These are phyloP conservation scores for Phyto melanocephala DNA, from an alignment of 2,888 invertebrate genomes.

Conservation along the genomic window DNA sequence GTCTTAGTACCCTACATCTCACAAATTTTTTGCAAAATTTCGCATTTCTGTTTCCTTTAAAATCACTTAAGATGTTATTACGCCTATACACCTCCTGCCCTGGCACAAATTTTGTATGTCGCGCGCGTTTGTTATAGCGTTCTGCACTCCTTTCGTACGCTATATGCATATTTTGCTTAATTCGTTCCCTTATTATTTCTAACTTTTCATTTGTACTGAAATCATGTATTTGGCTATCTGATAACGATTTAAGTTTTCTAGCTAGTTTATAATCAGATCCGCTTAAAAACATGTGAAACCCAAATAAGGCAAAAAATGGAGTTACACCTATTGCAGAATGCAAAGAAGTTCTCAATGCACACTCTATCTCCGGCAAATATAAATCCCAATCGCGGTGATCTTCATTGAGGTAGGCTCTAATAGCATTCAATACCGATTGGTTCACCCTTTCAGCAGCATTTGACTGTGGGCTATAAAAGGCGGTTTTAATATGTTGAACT, in stretches of 20 bases:
- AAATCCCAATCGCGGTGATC: conserved; percentile 54
- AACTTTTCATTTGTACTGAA: not conserved
- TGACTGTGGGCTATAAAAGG: no score
- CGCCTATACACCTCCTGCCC: no score
- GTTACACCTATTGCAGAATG: conserved; percentile 8
- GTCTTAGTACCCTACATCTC: not conserved
- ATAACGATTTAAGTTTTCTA: not conserved
- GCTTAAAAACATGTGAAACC: not conserved
- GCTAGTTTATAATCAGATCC: not conserved
- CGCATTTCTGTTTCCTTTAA: not conserved
- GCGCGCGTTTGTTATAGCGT: not conserved
- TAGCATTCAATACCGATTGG: no score
- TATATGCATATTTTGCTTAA: conserved; percentile 4
- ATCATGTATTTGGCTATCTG: not conserved
- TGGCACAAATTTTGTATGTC: not conserved
- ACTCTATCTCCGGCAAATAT: conserved; percentile 38
- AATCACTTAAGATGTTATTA: not conserved
- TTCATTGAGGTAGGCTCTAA: no score
- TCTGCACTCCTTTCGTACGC: no score
- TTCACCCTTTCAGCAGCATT: no score
- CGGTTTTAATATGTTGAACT: no score
- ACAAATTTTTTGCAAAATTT: not conserved
- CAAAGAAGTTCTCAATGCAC: conserved; percentile 28
- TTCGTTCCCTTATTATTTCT: not conserved
- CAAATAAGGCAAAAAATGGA: not conserved